Conservation (phyloP, 2,888 invertebrate genomes). For the Erebia palarica region DNA sequence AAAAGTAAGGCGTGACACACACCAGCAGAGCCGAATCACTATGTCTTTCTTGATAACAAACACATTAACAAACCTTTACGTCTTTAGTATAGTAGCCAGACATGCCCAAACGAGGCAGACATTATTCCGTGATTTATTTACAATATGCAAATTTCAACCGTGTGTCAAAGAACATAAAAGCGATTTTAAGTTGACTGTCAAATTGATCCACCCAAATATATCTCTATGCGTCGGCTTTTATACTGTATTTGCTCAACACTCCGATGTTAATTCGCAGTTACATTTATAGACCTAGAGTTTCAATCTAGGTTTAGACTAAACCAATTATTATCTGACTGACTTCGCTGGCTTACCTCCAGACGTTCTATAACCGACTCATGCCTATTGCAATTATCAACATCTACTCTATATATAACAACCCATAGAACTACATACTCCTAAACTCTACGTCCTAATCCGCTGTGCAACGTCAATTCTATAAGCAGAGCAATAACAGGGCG, state of each 20-base stretch:
- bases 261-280: not conserved
- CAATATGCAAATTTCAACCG: no score
- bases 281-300: conserved; percentile 12
- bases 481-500: conserved; percentile 1
- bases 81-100: no score
- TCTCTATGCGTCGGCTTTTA: no score
- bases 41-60: no score
- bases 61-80: no score
- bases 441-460: not conserved
- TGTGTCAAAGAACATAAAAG: no score
- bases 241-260: not conserved
- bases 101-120: no score
- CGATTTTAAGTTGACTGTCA: not conserved
- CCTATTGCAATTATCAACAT: conserved; percentile 10
- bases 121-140: no score
- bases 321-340: conserved; percentile 18
- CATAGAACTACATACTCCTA: not conserved
- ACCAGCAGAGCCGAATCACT: no score
- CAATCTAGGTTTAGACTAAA: conserved; percentile 18
- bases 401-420: not conserved
- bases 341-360: conserved; percentile 12
- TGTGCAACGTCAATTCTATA: conserved; percentile 1
- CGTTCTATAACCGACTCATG: conserved; percentile 16
- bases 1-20: no score
- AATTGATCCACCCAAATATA: no score